Base-by-base conservation (phyloP, 2,797 vertebrate species). In the Mallotus villosus region DNA sequence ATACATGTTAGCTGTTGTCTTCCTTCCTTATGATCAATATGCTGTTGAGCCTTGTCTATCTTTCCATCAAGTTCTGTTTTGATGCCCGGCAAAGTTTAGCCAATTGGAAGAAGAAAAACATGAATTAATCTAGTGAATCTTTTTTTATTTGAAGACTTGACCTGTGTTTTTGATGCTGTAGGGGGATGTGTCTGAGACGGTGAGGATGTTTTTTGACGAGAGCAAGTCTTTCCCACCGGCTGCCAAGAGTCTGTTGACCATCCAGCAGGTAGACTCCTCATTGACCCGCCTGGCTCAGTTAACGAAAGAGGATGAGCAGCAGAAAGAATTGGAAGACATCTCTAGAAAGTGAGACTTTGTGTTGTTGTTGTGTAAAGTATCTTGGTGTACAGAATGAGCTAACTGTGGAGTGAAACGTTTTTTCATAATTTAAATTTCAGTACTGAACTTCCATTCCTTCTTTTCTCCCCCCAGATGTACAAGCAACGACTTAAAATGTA, bases 221-320 rank as follows among this genome's bases (percentile, higher is more conserved):
- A 96, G 97, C 87, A 95, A 91, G 82, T 88, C 93, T 0, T 99
- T 97, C 74, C 95, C 95, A 5, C 95, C 97, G 0, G 90, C 96
- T 8, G 70, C 94, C 83, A 99, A 98, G 86, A 99, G 98, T 84
- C 83, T 96, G 19, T 90, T 99, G 74, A 99, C 97, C 69, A 91
- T 99, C 81, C 98, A 99, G 81, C 97, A 99, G 78, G 97, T 99
- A 0, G 97, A 99, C 11, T 93, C 94, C 0, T 95, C 94, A 5
- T 90, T 99, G 11, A 92, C 84, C 32, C 94, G 89, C 68, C 94
- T 99, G 0, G 94, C 98, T 49, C 95, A 87, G 83, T 92, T 99
- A 73, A 97, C 97, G 29, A 99, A 96, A 87, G 98, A 99, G 73
- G 98, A 99, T 0, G 97, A 99, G 41, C 98, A 99, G 89, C 97